Evolutionary conservation across 2,888 invertebrate genomes (phyloP).

Genomic region (Melangyna quadrimaculata): DNA sequence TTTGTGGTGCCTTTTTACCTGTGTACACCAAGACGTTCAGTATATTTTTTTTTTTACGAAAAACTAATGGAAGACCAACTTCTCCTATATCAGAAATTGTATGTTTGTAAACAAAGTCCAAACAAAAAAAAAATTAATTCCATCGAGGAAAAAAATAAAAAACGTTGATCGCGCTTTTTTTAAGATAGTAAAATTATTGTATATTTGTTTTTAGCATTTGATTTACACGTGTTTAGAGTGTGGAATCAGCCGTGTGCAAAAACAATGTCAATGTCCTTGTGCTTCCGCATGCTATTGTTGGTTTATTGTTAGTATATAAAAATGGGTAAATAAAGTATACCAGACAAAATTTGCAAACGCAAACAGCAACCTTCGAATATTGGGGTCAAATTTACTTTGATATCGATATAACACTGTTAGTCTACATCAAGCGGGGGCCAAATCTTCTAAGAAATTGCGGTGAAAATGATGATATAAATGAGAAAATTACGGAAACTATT

Average conservation of each 20-base stretch:
- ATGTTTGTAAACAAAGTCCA: constrained; percentile 9
- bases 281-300: neutral
- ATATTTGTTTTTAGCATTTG: neutral
- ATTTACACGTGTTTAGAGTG: constrained; percentile 21
- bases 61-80: neutral
- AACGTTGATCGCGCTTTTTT: neutral
- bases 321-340: neutral
- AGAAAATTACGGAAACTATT: no score
- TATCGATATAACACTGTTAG: neutral
- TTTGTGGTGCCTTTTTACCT: neutral
- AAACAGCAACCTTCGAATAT: neutral
- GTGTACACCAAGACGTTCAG: neutral
- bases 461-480: neutral
- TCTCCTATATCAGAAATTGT: neutral
- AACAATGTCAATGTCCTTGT: constrained; percentile 21
- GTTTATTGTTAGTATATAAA: neutral
- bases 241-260: constrained; percentile 39
- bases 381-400: neutral
- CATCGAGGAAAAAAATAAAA: neutral
- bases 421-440: neutral
- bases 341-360: neutral
- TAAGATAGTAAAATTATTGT: neutral
- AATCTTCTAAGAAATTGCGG: neutral
- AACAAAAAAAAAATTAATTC: neutral
- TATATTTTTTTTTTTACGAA: neutral